Evolutionary conservation across 2,888 invertebrate genomes (phyloP).

Genomic region (Prenolepis imparis): DNA sequence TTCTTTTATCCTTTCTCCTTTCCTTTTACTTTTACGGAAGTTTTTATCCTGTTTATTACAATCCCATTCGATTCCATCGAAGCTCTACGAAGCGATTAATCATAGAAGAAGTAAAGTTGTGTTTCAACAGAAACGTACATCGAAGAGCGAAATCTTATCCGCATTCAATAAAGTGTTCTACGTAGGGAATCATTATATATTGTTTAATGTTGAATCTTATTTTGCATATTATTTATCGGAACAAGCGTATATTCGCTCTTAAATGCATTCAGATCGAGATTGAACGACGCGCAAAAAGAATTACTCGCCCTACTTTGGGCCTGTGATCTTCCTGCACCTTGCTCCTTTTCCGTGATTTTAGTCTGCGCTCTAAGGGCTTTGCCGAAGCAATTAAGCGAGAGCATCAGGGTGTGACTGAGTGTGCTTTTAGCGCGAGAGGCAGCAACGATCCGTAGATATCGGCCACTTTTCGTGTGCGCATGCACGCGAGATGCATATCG

Average conservation of each 20-base stretch:
- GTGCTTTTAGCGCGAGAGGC: slow-evolving; percentile 62
- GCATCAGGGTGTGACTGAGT: slow-evolving; percentile 63
- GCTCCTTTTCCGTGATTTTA: slow-evolving; percentile 46
- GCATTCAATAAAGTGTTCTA: background rate
- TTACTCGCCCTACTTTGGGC: background rate
- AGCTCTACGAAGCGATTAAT: slow-evolving; percentile 64
- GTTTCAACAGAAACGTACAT: slow-evolving; percentile 19
- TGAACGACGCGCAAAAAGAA: background rate
- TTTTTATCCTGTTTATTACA: slow-evolving; percentile 59
- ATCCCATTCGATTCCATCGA: slow-evolving; percentile 56
- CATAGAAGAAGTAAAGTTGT: slow-evolving; percentile 60
- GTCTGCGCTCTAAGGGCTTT: slow-evolving; percentile 47
- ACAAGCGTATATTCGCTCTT: no score
- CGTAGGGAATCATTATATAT: background rate
- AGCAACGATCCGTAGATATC: slow-evolving; percentile 65
- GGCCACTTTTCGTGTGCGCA: slow-evolving; percentile 50
- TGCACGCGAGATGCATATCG: slow-evolving; percentile 45
- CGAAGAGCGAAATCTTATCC: slow-evolving; percentile 17
- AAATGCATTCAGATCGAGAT: background rate
- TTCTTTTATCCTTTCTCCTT: background rate
- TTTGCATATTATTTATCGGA: background rate
- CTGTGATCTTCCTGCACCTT: slow-evolving; percentile 14
- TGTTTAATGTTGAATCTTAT: background rate
- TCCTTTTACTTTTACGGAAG: slow-evolving; percentile 21
- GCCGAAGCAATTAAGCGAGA: slow-evolving; percentile 65